Conservation (phyloP, 1,140 invertebrate genomes). For the Ceratina calcarata region DNA sequence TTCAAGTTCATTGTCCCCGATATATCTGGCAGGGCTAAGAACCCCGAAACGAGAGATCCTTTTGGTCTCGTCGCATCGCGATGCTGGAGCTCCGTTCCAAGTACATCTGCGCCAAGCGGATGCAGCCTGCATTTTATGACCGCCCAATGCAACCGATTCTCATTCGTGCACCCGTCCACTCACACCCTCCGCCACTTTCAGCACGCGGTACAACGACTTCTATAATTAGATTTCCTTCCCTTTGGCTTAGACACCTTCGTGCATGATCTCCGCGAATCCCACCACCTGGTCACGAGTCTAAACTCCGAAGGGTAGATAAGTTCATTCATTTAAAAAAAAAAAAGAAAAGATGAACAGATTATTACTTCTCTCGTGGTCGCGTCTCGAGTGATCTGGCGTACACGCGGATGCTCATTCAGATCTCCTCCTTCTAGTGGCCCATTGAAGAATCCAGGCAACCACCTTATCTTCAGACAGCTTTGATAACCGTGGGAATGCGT, state of each 20-base stretch:
- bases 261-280: conserved; percentile 47
- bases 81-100: conserved; percentile 55
- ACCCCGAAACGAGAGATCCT: conserved; percentile 59
- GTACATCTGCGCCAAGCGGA: conserved; percentile 78
- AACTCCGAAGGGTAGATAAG: background rate
- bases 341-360: too few relatives aligned
- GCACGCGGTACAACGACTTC: conserved; percentile 71
- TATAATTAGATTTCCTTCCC: conserved; percentile 78
- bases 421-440: conserved; percentile 58
- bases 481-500: conserved; percentile 15
- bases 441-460: conserved; percentile 61
- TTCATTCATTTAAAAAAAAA: too few relatives aligned
- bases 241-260: conserved; percentile 70
- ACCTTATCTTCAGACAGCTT: conserved; percentile 50
- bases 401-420: conserved; percentile 57
- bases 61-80: conserved; percentile 53
- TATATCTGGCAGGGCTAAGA: conserved; percentile 47
- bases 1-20: conserved; percentile 62
- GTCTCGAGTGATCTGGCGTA: background rate
- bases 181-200: conserved; percentile 61
- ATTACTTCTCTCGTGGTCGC: too few relatives aligned
- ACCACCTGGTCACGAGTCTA: conserved; percentile 25
- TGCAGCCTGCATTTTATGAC: conserved; percentile 79
- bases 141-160: conserved; percentile 76
- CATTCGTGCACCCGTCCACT: conserved; percentile 71